Evolutionary conservation across 2,113 vertebrate species (phyloP), one percentile per base, ranked within the genome.

Genomic region (Ornithorhynchus anatinus): DNA sequence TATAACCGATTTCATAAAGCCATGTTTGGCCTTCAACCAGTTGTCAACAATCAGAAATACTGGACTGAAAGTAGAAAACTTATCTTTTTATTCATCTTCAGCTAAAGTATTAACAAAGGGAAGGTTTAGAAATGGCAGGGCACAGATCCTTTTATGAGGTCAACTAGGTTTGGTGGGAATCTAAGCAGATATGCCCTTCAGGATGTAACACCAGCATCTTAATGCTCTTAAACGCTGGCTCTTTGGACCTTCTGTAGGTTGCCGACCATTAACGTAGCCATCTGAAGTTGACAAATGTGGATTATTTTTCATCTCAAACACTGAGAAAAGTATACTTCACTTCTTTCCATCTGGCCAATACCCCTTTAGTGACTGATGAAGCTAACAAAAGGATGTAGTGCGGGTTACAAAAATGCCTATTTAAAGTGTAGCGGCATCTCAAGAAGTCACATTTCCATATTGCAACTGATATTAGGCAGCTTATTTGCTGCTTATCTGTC

Each of bases 371-470:
- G 47, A 62, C 31, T 48, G 72, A 27, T 17, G 31, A 50, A 50
- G 47, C 23, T 50, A 59, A 72, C 11, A 52, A 50, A 29, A 36
- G 75, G 72, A 69, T 52, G 65, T 4, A 64, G 31, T 61, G 38
- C 39, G 59, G 32, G 39, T 66, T 20, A 20, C 35, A 59, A 42
- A 66, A 77, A 69, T 39, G 38, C 42, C 62, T 66, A 32, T 80
- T 75, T 72, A 63, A 80, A 47, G 51, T 56, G 50, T 82, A 63
- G 42, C 47, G 69, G 66, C 59, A 57, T 74, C 59, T 59, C 37
- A 36, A 2, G 68, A 67, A 59, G 48, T 80, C 59, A 35, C 23
- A 52, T 82, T 69, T 75, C 25, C 43, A 39, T 72, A 50, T 50
- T 50, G 47, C 47, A 50, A 29, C 47, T 50, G 47, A 50, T 50